phyloP scores from a whole-genome alignment of 2,888 invertebrate species.

The Endomychus coccineus region DNA sequence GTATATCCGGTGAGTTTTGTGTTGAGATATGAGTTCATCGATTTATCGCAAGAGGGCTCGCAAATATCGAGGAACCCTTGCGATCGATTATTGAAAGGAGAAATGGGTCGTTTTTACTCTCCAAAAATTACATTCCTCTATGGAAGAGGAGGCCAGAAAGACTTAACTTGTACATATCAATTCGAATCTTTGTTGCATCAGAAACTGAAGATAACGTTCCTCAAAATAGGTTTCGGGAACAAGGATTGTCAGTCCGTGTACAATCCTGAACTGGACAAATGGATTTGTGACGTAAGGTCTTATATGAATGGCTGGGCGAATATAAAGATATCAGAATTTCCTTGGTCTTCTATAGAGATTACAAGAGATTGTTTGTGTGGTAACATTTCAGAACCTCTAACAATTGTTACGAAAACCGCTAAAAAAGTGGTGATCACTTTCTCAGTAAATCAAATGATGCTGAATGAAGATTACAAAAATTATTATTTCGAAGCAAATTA shows the following conservation, averaged over 20 bases:
- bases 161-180: constrained; percentile 66
- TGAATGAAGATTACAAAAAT: constrained; percentile 71
- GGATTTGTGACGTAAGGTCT: constrained; percentile 55
- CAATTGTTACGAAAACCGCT: constrained; percentile 61
- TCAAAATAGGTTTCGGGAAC: constrained; percentile 62
- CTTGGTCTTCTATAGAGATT: constrained; percentile 60
- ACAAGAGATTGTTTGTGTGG: constrained; percentile 68
- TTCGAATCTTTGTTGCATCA: constrained; percentile 66
- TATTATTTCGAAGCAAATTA: constrained; percentile 72
- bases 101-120: constrained; percentile 59
- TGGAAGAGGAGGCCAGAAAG: constrained; percentile 71
- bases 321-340: constrained; percentile 55
- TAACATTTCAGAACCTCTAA: constrained; percentile 57
- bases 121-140: constrained; percentile 76
- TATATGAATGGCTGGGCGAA: constrained; percentile 31
- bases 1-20: constrained; percentile 71
- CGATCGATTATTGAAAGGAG: constrained; percentile 53
- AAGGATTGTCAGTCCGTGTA: constrained; percentile 60
- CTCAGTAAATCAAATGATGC: constrained; percentile 69
- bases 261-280: constrained; percentile 60
- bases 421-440: constrained; percentile 66
- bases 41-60: constrained; percentile 60
- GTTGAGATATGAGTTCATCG: constrained; percentile 76
- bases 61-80: constrained; percentile 57
- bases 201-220: constrained; percentile 61